These are phyloP conservation scores for Calameuta idolon DNA, from an alignment of 2,888 invertebrate genomes.

Conservation along the genomic window DNA sequence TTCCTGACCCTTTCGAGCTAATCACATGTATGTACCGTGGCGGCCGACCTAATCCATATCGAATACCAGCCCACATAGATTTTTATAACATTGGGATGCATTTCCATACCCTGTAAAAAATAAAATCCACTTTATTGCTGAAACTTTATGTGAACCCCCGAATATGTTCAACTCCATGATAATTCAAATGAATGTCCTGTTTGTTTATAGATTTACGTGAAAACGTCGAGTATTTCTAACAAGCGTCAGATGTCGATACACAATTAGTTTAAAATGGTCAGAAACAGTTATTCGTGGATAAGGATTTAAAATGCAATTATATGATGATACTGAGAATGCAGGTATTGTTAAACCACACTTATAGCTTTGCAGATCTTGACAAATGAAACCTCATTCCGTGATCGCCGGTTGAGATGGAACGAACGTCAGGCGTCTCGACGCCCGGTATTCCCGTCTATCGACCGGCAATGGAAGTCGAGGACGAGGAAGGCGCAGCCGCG, in stretches of 20 bases:
- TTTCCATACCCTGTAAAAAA: background rate
- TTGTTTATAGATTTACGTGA: too few relatives aligned
- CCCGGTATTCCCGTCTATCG: slow-evolving; percentile 17
- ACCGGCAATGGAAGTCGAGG: slow-evolving; percentile 20
- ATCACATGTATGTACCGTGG: background rate
- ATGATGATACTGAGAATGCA: background rate
- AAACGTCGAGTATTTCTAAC: too few relatives aligned
- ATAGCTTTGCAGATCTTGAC: background rate
- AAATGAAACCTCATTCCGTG: background rate
- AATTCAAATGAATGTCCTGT: background rate
- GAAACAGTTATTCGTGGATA: background rate
- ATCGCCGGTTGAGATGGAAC: slow-evolving; percentile 11
- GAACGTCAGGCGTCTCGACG: slow-evolving; percentile 4
- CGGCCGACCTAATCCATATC: background rate
- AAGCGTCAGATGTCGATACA: too few relatives aligned
- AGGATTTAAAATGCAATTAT: background rate
- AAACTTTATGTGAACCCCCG: background rate
- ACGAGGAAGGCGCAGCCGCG: slow-evolving; percentile 46
- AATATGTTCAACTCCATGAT: background rate
- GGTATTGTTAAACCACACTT: background rate
- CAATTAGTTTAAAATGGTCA: too few relatives aligned
- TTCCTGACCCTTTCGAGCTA: background rate
- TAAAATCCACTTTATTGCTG: background rate
- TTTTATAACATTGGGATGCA: background rate
- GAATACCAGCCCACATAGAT: background rate